Evolutionary conservation across 1,140 invertebrate genomes (phyloP).

Genomic region (Brachionus asplanchnoidis): DNA sequence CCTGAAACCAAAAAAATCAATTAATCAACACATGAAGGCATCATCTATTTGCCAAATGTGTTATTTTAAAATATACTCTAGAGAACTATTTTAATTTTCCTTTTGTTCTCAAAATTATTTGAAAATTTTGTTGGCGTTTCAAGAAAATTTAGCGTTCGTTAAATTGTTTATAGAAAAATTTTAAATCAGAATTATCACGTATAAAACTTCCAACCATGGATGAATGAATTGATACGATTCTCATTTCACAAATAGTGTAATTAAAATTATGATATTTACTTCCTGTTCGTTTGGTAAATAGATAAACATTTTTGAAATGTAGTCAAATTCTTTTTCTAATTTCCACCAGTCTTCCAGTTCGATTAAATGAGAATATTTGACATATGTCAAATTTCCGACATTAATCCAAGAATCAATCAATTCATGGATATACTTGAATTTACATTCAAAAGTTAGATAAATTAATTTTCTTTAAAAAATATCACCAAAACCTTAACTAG

Average conservation of each 20-base stretch:
- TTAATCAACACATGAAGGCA: neutral
- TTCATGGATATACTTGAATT: neutral
- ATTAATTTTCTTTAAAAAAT: neutral
- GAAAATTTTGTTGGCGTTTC: no score
- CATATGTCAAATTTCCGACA: neutral
- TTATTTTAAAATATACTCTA: neutral
- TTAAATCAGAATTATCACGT: neutral
- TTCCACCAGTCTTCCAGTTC: slow-evolving; percentile 30
- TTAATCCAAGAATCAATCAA: neutral
- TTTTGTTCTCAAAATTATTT: neutral
- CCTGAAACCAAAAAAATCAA: neutral
- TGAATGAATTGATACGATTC: neutral
- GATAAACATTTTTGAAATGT: neutral
- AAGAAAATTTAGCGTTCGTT: neutral
- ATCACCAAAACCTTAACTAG: neutral
- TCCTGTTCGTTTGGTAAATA: neutral
- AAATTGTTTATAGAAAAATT: neutral
- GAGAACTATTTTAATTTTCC: neutral
- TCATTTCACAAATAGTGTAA: neutral
- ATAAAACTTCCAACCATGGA: neutral
- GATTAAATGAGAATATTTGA: neutral
- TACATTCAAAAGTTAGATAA: neutral
- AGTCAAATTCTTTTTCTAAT: slow-evolving; percentile 9
- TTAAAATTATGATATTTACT: neutral
- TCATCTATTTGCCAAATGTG: neutral